Evolutionary conservation across 2,888 invertebrate genomes (phyloP), one percentile per base, ranked within the genome.

Genomic region (Eumacrocentrus americanus): DNA sequence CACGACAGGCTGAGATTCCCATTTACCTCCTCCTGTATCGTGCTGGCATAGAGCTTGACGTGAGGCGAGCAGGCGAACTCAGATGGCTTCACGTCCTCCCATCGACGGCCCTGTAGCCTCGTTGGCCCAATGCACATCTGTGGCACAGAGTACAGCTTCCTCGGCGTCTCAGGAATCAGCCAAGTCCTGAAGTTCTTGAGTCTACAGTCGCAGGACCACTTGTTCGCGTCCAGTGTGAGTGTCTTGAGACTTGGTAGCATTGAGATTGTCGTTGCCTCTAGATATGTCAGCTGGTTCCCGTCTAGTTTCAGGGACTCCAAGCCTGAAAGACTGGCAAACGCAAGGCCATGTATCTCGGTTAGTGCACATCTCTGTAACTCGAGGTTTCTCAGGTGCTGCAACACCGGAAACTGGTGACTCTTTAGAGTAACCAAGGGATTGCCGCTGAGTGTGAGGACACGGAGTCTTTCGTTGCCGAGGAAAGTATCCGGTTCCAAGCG

Each of bases 131-230:
- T 86, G 73, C 92, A 92, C 51, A 86, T 84, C 67, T 94, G 84
- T 40, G 91, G 87, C 65, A 89, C 87, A 9, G 91, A 90, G 63
- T 90, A 89, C 54, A 95, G 83, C 71, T 91, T 92, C 71, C 89
- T 89, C 53, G 88, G 85, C 3, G 35, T 25, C 2, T 68, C 65
- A 1, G 70, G 65, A 54, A 93, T 84, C 76, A 93, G 89, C 93
- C 94, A 94, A 69, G 88, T 88, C 61, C 94, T 88, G 71, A 95
- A 92, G 61, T 90, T 90, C 53, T 93, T 86, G 60, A 95, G 81
- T 66, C 90, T 87, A 80, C 95, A 95, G 79, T 95, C 94, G 79
- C 95, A 95, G 73, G 87, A 86, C 95, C 95, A 95, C 3, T 91
- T 93, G 80, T 95, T 95, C 25, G 91, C 91, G 66, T 92, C 91